Base-by-base conservation (phyloP, 1,140 invertebrate species). In the Bombus picipes region DNA sequence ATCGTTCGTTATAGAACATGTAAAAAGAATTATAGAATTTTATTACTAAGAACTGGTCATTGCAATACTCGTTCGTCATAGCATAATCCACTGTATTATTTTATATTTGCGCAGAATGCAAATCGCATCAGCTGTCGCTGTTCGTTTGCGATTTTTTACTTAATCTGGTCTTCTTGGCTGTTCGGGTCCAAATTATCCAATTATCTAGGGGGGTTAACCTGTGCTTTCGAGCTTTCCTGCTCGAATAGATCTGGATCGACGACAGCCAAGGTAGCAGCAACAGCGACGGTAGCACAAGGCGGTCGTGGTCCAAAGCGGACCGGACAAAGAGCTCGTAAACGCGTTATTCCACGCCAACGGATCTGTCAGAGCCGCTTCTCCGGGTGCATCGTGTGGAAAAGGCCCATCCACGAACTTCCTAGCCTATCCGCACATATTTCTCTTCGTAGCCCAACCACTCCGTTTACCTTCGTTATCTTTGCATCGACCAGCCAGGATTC, bases 301-400 rank as follows among this genome's bases (percentile, higher is more conserved):
- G 90, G 90, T 89, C 89, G 91, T 87, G 93, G 93, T 92, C 94
- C 93, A 94, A 94, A 94, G 93, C 94, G 91, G 90, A 89, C 88
- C 90, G 94, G 93, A 94, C 95, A 95, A 95, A 95, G 94, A 94
- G 93, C 92, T 93, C 93, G 93, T 95, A 95, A 95, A 95, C 93
- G 95, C 92, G 95, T 95, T 95, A 95, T 95, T 95, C 94, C 95
- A 90, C 95, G 94, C 95, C 95, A 95, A 95, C 93, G 94, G 91
- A 94, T 94, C 93, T 94, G 94, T 95, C 95, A 94, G 95, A 93
- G 93, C 94, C 92, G 93, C 92, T 94, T 94, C 92, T 93, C 91
- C 92, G 92, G 88, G 91, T 91, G 91, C 92, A 92, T 90, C 87
- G 83, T 90, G 90, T 90, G 92, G 92, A 93, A 93, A 94, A 94